Conservation (phyloP, 2,888 invertebrate genomes). For the Teleogryllus oceanicus region DNA sequence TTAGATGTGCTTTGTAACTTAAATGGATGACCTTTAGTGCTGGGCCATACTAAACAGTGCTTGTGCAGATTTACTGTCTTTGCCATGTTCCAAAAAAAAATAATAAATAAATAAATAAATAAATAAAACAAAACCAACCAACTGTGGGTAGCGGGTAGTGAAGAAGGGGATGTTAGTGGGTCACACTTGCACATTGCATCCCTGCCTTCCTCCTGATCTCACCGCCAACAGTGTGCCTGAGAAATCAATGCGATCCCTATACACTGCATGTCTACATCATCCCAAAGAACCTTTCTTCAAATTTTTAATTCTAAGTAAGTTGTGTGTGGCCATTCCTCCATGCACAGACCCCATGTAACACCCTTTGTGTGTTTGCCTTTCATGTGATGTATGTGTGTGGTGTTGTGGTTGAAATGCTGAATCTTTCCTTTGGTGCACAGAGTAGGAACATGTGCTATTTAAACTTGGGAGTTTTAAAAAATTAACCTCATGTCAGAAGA, state of each 20-base stretch:
- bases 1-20: not conserved
- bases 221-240: not conserved
- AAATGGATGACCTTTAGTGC: not conserved
- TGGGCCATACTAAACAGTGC: not conserved
- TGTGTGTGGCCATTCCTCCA: not conserved
- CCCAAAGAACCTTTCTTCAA: not conserved
- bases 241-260: not conserved
- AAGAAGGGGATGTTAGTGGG: not conserved
- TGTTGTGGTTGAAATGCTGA: constrained; percentile 11
- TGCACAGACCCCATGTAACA: not conserved
- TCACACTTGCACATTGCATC: not conserved
- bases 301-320: not conserved
- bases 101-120: not conserved
- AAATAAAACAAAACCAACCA: not conserved
- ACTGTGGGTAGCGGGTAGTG: not conserved
- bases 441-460: constrained; percentile 2
- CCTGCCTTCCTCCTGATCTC: not conserved
- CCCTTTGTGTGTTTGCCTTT: not conserved
- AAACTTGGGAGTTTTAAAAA: not conserved
- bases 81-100: not conserved
- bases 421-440: not conserved
- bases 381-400: not conserved
- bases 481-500: not conserved
- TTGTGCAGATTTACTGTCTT: not conserved
- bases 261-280: not conserved